phyloP scores from a whole-genome alignment of 1,140 invertebrate genomes.

The Homalodisca vitripennis region DNA sequence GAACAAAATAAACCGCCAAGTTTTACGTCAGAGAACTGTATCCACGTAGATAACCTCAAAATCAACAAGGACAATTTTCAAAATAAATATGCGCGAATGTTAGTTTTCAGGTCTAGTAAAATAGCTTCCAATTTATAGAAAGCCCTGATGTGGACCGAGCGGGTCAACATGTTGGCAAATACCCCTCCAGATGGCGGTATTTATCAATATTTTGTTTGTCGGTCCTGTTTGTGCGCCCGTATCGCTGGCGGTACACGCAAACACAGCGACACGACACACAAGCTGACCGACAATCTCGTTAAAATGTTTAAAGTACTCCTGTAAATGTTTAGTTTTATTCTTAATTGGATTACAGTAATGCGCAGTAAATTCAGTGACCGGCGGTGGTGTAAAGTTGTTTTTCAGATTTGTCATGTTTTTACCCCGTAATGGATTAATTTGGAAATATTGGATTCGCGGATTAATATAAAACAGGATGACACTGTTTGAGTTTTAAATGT shows the following conservation, averaged over 20 bases:
- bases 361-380: constrained; percentile 5
- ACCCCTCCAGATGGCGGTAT: constrained; percentile 21
- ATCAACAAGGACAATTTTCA: constrained; percentile 17
- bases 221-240: constrained; percentile 11
- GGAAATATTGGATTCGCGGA: constrained; percentile 13
- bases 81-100: constrained; percentile 20
- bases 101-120: constrained; percentile 21
- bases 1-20: too few species aligned
- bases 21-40: too few species aligned
- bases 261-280: neutral
- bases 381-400: neutral
- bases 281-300: constrained; percentile 10
- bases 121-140: constrained; percentile 24
- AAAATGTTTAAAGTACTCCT: constrained; percentile 24
- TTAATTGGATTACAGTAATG: constrained; percentile 26
- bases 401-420: constrained; percentile 11
- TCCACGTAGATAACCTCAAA: constrained; percentile 4
- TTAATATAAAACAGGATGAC: too few species aligned
- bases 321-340: constrained; percentile 25
- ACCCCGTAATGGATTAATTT: constrained; percentile 21
- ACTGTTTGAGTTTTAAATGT: too few species aligned
- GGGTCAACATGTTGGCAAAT: constrained; percentile 20
- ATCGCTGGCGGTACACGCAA: neutral
- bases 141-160: neutral
- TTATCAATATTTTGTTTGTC: constrained; percentile 26